phyloP scores from a whole-genome alignment of 2,888 invertebrate genomes.

The Watsonalla cultraria region DNA sequence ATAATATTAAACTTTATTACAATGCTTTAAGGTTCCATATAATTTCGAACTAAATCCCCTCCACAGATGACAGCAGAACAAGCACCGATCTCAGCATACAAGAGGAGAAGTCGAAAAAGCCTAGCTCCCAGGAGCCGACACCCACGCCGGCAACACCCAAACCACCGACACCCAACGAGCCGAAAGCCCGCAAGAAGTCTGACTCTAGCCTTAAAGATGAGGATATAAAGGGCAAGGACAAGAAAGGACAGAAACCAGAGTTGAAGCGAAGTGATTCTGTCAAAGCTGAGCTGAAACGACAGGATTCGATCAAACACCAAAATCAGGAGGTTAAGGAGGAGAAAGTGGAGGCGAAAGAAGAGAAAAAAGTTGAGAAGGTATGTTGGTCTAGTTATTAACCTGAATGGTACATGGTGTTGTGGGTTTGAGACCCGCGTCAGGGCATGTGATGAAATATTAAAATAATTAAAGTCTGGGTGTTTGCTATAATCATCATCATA shows the following conservation, averaged over 20 bases:
- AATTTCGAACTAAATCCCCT: background rate
- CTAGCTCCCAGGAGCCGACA: constrained; percentile 23
- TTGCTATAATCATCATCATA: too few relatives aligned
- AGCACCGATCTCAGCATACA: constrained; percentile 49
- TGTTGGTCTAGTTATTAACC: background rate
- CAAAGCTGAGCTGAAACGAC: constrained; percentile 33
- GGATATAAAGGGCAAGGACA: constrained; percentile 48
- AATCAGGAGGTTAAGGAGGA: constrained; percentile 18
- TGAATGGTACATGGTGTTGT: too few relatives aligned
- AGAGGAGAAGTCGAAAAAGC: constrained; percentile 48
- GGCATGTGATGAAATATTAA: too few relatives aligned
- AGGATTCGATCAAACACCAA: constrained; percentile 23
- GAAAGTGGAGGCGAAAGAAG: constrained; percentile 20
- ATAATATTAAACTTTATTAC: too few relatives aligned
- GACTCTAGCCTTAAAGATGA: constrained; percentile 69
- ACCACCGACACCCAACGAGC: constrained; percentile 24
- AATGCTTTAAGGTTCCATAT: too few relatives aligned
- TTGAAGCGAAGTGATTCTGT: constrained; percentile 52
- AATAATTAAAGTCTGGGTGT: too few relatives aligned
- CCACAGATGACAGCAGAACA: constrained; percentile 56
- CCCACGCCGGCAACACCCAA: constrained; percentile 2
- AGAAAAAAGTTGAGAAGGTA: constrained; percentile 26
- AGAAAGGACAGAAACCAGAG: constrained; percentile 45
- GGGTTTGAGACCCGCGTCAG: too few relatives aligned
- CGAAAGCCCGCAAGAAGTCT: constrained; percentile 60